A percentile compares a stretch with the other conserved stretches of the same genome.
phyloP scores from a whole-genome alignment of 2,797 vertebrate genomes.

The Sebastes glaucus region DNA sequence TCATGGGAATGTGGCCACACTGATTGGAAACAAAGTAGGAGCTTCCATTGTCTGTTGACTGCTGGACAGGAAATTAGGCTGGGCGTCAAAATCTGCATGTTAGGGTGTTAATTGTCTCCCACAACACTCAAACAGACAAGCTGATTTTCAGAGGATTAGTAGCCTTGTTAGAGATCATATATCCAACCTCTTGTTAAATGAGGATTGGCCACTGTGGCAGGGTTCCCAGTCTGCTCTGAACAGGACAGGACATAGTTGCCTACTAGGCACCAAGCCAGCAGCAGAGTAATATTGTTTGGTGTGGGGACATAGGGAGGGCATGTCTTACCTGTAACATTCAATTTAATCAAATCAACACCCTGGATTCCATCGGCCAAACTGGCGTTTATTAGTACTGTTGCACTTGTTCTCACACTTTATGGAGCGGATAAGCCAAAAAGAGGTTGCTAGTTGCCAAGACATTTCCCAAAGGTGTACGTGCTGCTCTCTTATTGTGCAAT shows the following conservation, averaged over 20 bases:
- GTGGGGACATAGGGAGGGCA: constrained; percentile 57
- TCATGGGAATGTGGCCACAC: constrained; percentile 45
- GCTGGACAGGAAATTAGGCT: constrained; percentile 64
- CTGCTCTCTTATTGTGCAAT: constrained; percentile 41
- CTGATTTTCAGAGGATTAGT: constrained; percentile 77
- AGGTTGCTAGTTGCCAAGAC: constrained; percentile 53
- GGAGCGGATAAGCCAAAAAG: constrained; percentile 60
- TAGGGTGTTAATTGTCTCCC: constrained; percentile 67
- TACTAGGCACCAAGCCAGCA: constrained; percentile 70
- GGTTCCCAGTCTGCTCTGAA: constrained; percentile 70
- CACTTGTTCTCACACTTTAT: constrained; percentile 52
- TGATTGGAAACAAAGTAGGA: constrained; percentile 45
- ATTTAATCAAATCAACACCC: constrained; percentile 71
- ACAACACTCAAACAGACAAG: constrained; percentile 55
- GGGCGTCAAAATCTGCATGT: constrained; percentile 62
- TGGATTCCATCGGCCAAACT: constrained; percentile 48
- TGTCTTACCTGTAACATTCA: constrained; percentile 71
- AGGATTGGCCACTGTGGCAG: constrained; percentile 70
- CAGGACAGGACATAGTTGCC: constrained; percentile 49
- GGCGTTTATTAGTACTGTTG: constrained; percentile 46
- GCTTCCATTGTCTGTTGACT: constrained; percentile 47
- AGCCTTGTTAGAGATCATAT: constrained; percentile 69
- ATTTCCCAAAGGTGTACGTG: constrained; percentile 34
- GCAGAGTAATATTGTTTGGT: constrained; percentile 64
- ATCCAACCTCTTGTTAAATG: constrained; percentile 73